Base-by-base conservation (phyloP, 92 coral and sea anemone genomes). In the Zoanthus sansibaricus region DNA sequence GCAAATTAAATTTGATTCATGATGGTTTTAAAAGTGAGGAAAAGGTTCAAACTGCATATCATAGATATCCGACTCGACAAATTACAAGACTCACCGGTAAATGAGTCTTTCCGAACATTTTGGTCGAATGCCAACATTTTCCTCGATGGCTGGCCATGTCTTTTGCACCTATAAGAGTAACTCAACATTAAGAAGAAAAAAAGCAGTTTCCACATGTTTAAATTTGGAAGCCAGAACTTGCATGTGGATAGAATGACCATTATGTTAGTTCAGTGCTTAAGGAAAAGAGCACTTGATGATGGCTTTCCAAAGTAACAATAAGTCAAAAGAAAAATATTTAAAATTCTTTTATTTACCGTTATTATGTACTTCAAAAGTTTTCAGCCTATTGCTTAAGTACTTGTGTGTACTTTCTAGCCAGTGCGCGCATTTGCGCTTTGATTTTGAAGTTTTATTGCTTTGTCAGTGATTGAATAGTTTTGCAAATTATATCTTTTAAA, bases 171-270 rank as follows among this genome's bases (percentile, higher is more conserved):
- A 18, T 48, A 31, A 13, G 48, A 42, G 55, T 44, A 77, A 12
- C 31, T 52, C 48, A 77, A 46, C 82, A 52, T 16, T 77, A 58
- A 32, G 0, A 77, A 5, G 1, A 46, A 12, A 1, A 25, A 51
- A n/a, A 55, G 0, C 20, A 77, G 46, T 15, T 58, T 77, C 82
- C 82, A 77, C 82, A 77, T 77, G 12, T 15, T 55, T 33, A 8
- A 3, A 21, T 64, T 0, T 12, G 44, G 15, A 58, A 77, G 16
- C 49, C 46, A 54, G 11, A 18, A 25, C 1, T 55, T 6, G 13
- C 25, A 21, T 54, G 49, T 25, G 46, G 6, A 30, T 12, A 4
- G 6, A 7, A 25, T 49, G 68, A 51, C 13, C 12, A 55, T 72
- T 67, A 30, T n/a, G 7, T 1, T 62, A 1, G 20, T 55, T n/a